Percentiles rank a stretch among this genome's conserved stretches.
These are phyloP conservation scores for Lasioglossum figueresi DNA, from an alignment of 2,888 invertebrate genomes.

Conservation along the genomic window DNA sequence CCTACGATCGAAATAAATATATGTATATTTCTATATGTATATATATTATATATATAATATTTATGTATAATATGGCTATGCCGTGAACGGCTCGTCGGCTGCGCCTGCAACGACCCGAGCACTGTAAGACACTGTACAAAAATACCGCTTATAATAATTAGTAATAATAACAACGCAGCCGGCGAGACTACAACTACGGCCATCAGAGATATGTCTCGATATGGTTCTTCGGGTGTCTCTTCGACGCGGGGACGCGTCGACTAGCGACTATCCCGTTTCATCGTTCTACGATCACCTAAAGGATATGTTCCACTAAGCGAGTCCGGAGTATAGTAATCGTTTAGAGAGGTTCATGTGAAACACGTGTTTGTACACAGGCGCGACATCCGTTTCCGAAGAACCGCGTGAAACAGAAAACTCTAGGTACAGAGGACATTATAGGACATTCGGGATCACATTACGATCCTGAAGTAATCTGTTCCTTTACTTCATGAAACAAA, in stretches of 20 bases:
- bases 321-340: slow-evolving; percentile 51
- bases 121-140: slow-evolving; percentile 83
- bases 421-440: no score
- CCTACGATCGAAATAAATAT: slow-evolving; percentile 66
- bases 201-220: slow-evolving; percentile 78
- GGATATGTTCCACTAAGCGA: slow-evolving; percentile 61
- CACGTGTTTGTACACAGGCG: not conserved
- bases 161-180: slow-evolving; percentile 75
- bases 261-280: slow-evolving; percentile 50
- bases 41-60: slow-evolving; percentile 23
- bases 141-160: slow-evolving; percentile 80
- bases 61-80: slow-evolving; percentile 49
- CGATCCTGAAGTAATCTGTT: not conserved
- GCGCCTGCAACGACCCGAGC: slow-evolving; percentile 77
- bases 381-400: not conserved
- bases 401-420: not conserved
- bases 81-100: slow-evolving; percentile 74
- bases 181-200: slow-evolving; percentile 74
- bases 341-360: not conserved
- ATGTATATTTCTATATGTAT: slow-evolving; percentile 52
- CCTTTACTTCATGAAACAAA: not conserved
- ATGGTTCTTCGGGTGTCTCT: slow-evolving; percentile 76
- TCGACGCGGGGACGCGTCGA: slow-evolving; percentile 39
- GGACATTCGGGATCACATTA: not conserved
- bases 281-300: slow-evolving; percentile 58